Evolutionary conservation across 2,888 invertebrate species (phyloP).

Genomic region (Chelonus formosanus): DNA sequence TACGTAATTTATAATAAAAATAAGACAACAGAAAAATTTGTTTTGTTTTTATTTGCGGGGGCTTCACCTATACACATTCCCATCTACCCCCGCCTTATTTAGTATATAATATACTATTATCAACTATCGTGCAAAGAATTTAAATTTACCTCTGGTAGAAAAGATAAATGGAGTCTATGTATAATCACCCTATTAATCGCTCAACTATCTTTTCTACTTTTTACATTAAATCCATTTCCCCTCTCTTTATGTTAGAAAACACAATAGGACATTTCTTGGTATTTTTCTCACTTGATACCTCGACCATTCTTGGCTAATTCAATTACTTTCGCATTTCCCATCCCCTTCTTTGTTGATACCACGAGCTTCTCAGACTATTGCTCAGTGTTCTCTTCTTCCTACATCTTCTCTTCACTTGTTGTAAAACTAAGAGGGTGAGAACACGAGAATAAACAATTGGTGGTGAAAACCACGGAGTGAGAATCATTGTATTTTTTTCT

Average conservation of each 20-base stretch:
- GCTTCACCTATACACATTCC: no score
- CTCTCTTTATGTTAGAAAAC: background rate
- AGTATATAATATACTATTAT: no score
- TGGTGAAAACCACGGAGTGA: constrained; percentile 14
- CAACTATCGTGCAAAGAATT: no score
- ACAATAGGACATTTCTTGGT: constrained; percentile 33
- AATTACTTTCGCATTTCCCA: constrained; percentile 35
- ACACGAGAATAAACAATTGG: constrained; percentile 30
- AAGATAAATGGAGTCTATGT: background rate
- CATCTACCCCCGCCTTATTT: no score
- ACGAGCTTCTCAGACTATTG: constrained; percentile 19
- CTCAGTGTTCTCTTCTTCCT: constrained; percentile 1
- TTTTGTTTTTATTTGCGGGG: no score
- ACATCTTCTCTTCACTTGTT: constrained; percentile 13
- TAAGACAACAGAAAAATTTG: no score
- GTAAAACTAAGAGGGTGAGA: background rate
- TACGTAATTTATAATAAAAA: no score
- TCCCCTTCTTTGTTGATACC: background rate
- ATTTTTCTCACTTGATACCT: constrained; percentile 30
- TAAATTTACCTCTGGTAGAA: no score
- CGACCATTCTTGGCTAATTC: constrained; percentile 32
- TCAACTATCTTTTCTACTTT: constrained; percentile 2
- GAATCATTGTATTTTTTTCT: constrained; percentile 19
- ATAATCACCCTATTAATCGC: constrained; percentile 37
- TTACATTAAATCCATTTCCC: background rate